These are phyloP conservation scores for Brachyptera risi DNA, from an alignment of 2,888 invertebrate genomes.

Conservation along the genomic window DNA sequence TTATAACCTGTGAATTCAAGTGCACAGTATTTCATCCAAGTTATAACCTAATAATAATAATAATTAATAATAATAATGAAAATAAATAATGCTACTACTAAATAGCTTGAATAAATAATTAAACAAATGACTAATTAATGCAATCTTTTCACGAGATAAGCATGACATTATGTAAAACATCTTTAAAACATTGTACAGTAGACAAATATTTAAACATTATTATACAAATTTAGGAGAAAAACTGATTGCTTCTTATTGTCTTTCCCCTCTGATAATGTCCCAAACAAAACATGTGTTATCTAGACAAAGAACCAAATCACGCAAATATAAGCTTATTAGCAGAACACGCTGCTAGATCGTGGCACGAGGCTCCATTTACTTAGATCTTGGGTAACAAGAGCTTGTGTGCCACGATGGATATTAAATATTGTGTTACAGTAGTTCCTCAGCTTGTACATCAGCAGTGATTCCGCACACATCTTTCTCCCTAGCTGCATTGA, in stretches of 20 bases:
- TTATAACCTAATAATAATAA: constrained; percentile 17
- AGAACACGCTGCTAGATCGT: too few species aligned
- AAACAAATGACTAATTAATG: background rate
- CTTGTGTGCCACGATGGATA: too few species aligned
- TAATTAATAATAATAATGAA: constrained; percentile 14
- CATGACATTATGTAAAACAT: background rate
- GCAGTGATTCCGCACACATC: background rate
- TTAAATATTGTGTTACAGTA: too few species aligned
- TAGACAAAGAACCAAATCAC: constrained; percentile 2
- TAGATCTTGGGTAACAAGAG: too few species aligned
- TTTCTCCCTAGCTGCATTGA: constrained; percentile 5
- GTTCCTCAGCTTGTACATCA: too few species aligned
- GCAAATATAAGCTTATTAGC: too few species aligned
- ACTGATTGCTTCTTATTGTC: constrained; percentile 11
- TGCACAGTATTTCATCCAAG: constrained; percentile 17
- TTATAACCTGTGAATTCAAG: background rate
- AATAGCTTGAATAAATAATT: constrained; percentile 1
- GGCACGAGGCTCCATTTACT: too few species aligned
- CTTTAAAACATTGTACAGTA: background rate
- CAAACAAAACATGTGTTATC: background rate
- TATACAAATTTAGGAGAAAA: constrained; percentile 11
- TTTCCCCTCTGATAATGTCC: constrained; percentile 11
- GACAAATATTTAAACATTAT: background rate
- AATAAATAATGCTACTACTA: constrained; percentile 8
- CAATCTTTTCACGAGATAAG: constrained; percentile 2